These are phyloP conservation scores for Petrocephalus zakoni DNA, from an alignment of 2,113 vertebrate species.

Conservation along the genomic window DNA sequence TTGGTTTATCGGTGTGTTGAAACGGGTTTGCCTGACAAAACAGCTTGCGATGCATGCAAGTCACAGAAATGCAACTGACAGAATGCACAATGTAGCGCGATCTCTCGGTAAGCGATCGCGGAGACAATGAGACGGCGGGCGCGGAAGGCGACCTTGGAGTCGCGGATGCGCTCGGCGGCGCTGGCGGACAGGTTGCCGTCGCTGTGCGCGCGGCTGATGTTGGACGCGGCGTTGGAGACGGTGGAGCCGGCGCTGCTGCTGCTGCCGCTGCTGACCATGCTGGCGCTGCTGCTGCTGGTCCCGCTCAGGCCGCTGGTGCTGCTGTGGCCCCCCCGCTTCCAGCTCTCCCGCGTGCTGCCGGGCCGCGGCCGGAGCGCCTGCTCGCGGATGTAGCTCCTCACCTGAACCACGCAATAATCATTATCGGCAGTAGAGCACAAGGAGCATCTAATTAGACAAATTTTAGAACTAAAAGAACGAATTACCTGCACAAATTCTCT, in stretches of 20 bases:
- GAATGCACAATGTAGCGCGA: background rate
- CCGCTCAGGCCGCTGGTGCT: slow-evolving; percentile 83
- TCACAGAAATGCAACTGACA: background rate
- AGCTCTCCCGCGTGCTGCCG: slow-evolving; percentile 74
- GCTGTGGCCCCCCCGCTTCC: slow-evolving; percentile 82
- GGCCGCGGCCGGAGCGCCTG: slow-evolving; percentile 81
- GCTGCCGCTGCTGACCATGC: slow-evolving; percentile 73
- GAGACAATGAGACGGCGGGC: background rate
- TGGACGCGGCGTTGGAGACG: slow-evolving; percentile 74
- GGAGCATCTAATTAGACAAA: background rate
- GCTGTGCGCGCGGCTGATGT: slow-evolving; percentile 78
- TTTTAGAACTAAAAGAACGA: background rate
- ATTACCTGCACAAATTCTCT: background rate
- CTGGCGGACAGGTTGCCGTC: slow-evolving; percentile 86
- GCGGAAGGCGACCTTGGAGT: slow-evolving; percentile 77
- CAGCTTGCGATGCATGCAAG: background rate
- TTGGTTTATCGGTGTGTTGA: background rate
- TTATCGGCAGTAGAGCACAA: background rate
- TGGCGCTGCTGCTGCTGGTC: slow-evolving; percentile 69
- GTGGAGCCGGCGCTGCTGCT: slow-evolving; percentile 79
- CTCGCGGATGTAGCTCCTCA: slow-evolving; percentile 92
- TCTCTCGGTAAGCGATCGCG: background rate
- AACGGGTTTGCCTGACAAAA: background rate
- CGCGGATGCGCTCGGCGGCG: slow-evolving; percentile 90
- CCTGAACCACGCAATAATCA: slow-evolving; percentile 53